Conservation (phyloP, 2,888 invertebrate genomes). For the Siphlonurus alternatus region DNA sequence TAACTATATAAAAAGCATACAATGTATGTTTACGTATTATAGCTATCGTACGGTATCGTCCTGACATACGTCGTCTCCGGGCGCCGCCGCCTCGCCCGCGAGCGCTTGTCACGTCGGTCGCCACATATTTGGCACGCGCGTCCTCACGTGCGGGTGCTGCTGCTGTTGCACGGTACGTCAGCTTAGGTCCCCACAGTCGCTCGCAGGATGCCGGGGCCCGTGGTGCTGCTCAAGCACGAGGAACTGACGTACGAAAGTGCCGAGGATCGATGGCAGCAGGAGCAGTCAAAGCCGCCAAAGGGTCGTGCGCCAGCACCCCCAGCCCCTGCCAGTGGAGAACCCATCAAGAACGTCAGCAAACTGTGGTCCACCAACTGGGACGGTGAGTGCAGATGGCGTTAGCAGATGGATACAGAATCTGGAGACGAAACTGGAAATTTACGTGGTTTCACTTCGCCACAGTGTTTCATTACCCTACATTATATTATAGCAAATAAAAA, state of each 20-base stretch:
- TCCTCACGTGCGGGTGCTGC: background rate
- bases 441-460: too few species aligned
- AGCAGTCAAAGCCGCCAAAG: background rate
- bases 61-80: too few species aligned
- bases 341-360: background rate
- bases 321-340: background rate
- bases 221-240: background rate
- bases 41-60: too few species aligned
- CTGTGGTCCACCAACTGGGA: background rate
- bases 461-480: too few species aligned
- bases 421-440: too few species aligned
- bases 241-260: background rate
- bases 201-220: background rate
- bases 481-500: too few species aligned
- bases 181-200: background rate
- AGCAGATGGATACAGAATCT: too few species aligned
- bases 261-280: background rate
- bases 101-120: background rate
- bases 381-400: too few species aligned
- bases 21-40: too few species aligned
- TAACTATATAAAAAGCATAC: too few species aligned
- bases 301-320: background rate
- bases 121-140: background rate
- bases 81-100: background rate
- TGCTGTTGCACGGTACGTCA: background rate